Evolutionary conservation across 2,797 vertebrate genomes (phyloP).

Genomic region (Myotis myotis): DNA sequence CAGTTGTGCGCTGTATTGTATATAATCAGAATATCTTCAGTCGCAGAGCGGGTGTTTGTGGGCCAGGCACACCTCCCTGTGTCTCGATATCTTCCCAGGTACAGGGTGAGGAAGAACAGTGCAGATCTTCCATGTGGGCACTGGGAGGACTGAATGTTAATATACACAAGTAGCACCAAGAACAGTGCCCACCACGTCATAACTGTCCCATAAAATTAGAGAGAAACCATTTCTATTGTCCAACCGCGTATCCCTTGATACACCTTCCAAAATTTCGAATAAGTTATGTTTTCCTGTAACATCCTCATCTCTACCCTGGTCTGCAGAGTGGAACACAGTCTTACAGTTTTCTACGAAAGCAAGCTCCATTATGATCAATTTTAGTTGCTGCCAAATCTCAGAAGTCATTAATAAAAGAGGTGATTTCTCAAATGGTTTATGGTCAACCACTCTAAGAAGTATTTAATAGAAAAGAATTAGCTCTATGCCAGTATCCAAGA

Average conservation of each 20-base stretch:
- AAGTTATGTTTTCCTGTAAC: conserved; percentile 59
- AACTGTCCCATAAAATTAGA: background rate
- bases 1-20: background rate
- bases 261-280: conserved; percentile 9
- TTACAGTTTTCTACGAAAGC: conserved; percentile 44
- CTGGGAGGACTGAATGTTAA: background rate
- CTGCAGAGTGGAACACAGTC: conserved; percentile 41
- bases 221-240: background rate
- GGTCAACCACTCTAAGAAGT: conserved; percentile 59
- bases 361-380: conserved; percentile 67
- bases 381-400: conserved; percentile 75
- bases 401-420: conserved; percentile 75
- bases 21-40: background rate
- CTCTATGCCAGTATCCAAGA: background rate
- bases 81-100: background rate
- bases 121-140: background rate
- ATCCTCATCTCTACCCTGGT: conserved; percentile 39
- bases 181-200: background rate
- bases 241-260: background rate
- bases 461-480: conserved; percentile 69
- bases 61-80: background rate
- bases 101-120: background rate
- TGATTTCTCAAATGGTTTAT: conserved; percentile 67
- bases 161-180: background rate
- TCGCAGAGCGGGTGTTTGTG: background rate